Base-by-base conservation (phyloP, 2,888 invertebrate species). In the Acanthosepion pharaonis region DNA sequence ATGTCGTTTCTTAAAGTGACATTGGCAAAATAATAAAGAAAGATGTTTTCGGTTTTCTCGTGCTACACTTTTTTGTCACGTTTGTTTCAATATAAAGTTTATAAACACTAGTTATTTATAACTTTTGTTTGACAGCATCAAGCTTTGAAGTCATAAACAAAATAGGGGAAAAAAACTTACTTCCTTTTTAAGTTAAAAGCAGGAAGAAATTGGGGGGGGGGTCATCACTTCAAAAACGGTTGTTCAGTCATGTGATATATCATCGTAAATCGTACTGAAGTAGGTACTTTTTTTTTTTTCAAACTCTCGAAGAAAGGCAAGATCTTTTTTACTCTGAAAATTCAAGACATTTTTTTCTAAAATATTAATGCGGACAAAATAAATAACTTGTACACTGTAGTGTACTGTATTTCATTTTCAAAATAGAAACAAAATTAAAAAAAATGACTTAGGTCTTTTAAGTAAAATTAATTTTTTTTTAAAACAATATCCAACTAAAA, bases 221-320 rank as follows among this genome's bases (percentile, higher is more conserved):
- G n/a, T 33, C n/a, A 78, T n/a, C n/a, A n/a, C 9, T n/a, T 78
- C 28, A 42, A 42, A 42, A 42, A 42, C 42, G 42, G 42, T 42
- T 28, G 9, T 55, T 55, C n/a, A n/a, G 18, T 78, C 78, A 78
- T n/a, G 78, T 33, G 78, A 78, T n/a, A 78, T 33, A 0, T 78
- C n/a, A 78, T 28, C 78, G n/a, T 78, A 78, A 78, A 78, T 33
- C n/a, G 78, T 78, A 78, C 78, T 78, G 78, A 78, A 78, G 78
- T 78, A 33, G 78, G 23, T 59, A 23, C 59, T 23, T 23, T 59
- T 5, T 5, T 33, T 33, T 18, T 4, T 18, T 51, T 15, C 9
- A 51, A 15, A 51, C 9, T 51, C 15, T 51, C 51, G 15, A 51
- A 51, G 15, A 8, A 42, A 15, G 15, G 51, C 0, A 51, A 51